Conservation (phyloP, 2,797 vertebrate species). For the Periparus ater region DNA sequence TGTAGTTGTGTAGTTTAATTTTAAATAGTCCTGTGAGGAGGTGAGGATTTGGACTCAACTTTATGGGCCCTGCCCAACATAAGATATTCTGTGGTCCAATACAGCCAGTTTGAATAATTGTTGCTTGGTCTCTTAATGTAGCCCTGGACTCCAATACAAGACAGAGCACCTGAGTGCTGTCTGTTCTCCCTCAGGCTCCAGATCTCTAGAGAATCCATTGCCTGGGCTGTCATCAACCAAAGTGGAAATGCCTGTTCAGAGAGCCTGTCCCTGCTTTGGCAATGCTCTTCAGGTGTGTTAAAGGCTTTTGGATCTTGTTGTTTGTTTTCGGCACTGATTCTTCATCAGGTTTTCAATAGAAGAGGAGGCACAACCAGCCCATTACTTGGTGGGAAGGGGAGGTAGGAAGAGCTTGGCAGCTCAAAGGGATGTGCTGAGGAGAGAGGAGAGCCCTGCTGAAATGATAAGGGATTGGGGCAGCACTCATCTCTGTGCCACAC, state of each 20-base stretch:
- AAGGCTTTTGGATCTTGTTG: not conserved
- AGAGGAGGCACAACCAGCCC: not conserved
- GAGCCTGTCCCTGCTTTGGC: not conserved
- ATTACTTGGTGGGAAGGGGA: not conserved
- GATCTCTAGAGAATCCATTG: not conserved
- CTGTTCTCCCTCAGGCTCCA: not conserved
- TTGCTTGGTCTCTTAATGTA: not conserved
- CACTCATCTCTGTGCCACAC: accelerated
- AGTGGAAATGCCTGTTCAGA: not conserved
- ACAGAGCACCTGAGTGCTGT: not conserved
- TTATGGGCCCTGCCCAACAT: not conserved
- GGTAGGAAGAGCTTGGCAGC: not conserved
- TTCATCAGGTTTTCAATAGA: not conserved
- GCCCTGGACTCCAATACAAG: not conserved
- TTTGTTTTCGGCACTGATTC: not conserved
- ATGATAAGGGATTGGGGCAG: not conserved
- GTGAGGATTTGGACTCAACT: not conserved
- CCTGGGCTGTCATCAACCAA: not conserved
- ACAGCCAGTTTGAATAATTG: not conserved
- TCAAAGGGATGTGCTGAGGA: not conserved
- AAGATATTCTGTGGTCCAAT: not conserved
- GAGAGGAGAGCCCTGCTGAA: not conserved
- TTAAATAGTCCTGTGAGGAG: not conserved
- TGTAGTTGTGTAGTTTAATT: not conserved
- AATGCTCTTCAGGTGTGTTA: not conserved